Evolutionary conservation across 2,888 invertebrate species (phyloP).

Genomic region (Diplolepis rosae): DNA sequence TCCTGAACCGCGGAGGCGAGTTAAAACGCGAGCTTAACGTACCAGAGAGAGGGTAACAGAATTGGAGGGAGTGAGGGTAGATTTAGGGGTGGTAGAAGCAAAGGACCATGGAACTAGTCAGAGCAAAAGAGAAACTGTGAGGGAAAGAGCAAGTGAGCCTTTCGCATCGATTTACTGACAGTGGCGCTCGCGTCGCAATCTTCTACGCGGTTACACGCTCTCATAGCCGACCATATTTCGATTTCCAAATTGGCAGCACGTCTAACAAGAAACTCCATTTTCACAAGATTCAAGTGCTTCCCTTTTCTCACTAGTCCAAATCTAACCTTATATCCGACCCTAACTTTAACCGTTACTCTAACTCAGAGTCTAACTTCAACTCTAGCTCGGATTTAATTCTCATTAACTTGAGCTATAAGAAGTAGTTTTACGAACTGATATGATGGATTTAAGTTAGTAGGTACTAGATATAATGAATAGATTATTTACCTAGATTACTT

Average conservation of each 20-base stretch:
- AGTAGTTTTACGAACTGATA: too few relatives aligned
- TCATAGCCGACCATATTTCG: slow-evolving; percentile 26
- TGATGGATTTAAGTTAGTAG: too few relatives aligned
- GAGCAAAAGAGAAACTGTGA: slow-evolving; percentile 41
- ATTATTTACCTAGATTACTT: too few relatives aligned
- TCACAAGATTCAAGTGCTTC: slow-evolving; percentile 9
- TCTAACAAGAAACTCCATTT: slow-evolving; percentile 7
- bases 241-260: slow-evolving; percentile 14
- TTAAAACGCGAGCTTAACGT: slow-evolving; percentile 55
- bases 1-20: slow-evolving; percentile 61
- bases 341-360: background rate
- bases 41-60: slow-evolving; percentile 47
- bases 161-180: slow-evolving; percentile 67
- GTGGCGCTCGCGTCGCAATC: slow-evolving; percentile 63
- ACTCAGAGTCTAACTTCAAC: background rate
- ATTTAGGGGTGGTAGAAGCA: slow-evolving; percentile 26
- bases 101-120: slow-evolving; percentile 25
- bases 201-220: slow-evolving; percentile 47
- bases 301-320: background rate
- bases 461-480: too few relatives aligned
- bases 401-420: too few relatives aligned
- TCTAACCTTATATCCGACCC: slow-evolving; percentile 8
- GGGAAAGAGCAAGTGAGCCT: slow-evolving; percentile 45
- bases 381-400: too few relatives aligned
- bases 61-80: slow-evolving; percentile 38